Conservation (phyloP, 2,113 vertebrate genomes). For the Mellivora capensis region DNA sequence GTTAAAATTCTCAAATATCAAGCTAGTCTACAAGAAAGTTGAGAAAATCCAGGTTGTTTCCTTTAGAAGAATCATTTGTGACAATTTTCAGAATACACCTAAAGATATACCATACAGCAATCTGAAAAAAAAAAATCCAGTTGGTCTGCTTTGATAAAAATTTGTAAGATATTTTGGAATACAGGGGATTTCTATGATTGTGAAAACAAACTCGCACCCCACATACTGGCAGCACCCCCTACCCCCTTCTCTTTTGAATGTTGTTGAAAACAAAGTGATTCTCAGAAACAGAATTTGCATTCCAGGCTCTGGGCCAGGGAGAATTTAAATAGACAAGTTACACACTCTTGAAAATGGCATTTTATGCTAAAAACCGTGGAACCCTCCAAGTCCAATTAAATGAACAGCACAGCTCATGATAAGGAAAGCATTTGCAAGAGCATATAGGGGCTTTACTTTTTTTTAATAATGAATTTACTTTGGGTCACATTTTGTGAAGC, state of each 20-base stretch:
- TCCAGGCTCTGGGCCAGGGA: constrained; percentile 79
- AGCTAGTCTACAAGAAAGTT: not conserved
- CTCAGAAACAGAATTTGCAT: constrained; percentile 81
- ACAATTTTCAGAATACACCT: not conserved
- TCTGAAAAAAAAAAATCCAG: not conserved
- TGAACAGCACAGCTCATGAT: constrained; percentile 54
- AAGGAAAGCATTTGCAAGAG: not conserved
- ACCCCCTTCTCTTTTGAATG: constrained; percentile 31
- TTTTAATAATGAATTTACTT: constrained; percentile 56
- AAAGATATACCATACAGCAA: not conserved
- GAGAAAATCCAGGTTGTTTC: not conserved
- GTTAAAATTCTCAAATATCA: constrained; percentile 28
- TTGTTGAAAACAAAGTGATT: constrained; percentile 70
- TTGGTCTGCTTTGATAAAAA: constrained; percentile 38
- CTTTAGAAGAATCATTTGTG: not conserved
- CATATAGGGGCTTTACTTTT: constrained; percentile 22
- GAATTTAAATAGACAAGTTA: constrained; percentile 79
- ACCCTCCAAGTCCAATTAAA: constrained; percentile 65
- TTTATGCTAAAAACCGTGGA: constrained; percentile 73
- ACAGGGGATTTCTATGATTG: constrained; percentile 49
- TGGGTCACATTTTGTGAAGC: constrained; percentile 22
- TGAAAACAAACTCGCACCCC: constrained; percentile 51
- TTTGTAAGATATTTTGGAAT: constrained; percentile 41
- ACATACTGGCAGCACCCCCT: not conserved
- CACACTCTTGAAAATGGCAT: constrained; percentile 73